These are phyloP conservation scores for Euplagia quadripunctaria DNA, from an alignment of 2,888 invertebrate species.

Conservation along the genomic window DNA sequence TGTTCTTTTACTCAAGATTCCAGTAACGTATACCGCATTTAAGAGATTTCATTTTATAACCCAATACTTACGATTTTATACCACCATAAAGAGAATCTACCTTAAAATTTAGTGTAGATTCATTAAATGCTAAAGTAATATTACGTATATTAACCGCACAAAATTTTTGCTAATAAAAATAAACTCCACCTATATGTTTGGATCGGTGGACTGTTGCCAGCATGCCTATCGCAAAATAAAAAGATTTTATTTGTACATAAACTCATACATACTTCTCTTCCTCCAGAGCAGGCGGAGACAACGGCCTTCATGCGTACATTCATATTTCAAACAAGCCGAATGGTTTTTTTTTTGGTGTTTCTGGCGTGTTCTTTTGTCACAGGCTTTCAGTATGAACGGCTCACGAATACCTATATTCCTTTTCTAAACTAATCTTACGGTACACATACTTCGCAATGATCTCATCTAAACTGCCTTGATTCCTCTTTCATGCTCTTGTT, in stretches of 20 bases:
- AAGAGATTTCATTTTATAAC: slow-evolving; percentile 19
- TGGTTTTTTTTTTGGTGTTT: not conserved
- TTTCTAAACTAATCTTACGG: too few species aligned
- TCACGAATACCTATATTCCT: too few species aligned
- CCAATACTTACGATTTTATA: slow-evolving; percentile 23
- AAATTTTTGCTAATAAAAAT: slow-evolving; percentile 11
- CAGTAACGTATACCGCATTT: slow-evolving; percentile 13
- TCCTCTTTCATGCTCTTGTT: too few species aligned
- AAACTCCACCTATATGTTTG: not conserved
- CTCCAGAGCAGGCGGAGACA: not conserved
- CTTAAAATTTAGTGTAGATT: slow-evolving; percentile 16
- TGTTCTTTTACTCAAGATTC: slow-evolving; percentile 14
- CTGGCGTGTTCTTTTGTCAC: not conserved
- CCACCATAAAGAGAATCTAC: slow-evolving; percentile 27
- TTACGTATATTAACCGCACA: slow-evolving; percentile 20
- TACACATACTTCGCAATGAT: too few species aligned
- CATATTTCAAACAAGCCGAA: not conserved
- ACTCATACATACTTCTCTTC: not conserved
- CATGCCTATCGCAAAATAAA: slow-evolving; percentile 1
- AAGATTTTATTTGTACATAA: not conserved
- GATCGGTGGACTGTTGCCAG: not conserved
- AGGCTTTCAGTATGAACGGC: too few species aligned
- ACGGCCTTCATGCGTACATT: not conserved
- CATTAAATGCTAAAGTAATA: slow-evolving; percentile 24
- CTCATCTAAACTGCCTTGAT: too few species aligned